phyloP scores from a whole-genome alignment of 2,888 invertebrate genomes.

The Phytoseiulus persimilis region DNA sequence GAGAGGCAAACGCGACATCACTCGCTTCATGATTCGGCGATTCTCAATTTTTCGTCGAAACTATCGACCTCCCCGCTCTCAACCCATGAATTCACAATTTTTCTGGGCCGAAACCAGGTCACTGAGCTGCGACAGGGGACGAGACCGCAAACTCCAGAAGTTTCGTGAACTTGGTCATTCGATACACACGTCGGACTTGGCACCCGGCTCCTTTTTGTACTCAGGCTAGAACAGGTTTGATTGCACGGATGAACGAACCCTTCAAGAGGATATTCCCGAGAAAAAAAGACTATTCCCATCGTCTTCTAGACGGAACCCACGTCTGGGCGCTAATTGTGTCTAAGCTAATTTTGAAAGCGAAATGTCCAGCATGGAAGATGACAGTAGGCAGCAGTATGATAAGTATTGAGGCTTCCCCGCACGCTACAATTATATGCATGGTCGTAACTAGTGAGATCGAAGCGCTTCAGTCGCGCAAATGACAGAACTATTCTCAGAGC shows the following conservation, averaged over 20 bases:
- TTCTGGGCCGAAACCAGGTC: not conserved
- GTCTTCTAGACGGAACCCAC: not conserved
- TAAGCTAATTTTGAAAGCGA: too few species aligned
- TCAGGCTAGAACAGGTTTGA: not conserved
- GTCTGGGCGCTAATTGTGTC: too few species aligned
- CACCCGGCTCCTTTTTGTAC: not conserved
- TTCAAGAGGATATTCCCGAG: not conserved
- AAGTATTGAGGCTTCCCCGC: too few species aligned
- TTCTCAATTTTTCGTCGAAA: not conserved
- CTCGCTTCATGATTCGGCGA: not conserved
- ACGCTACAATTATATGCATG: too few species aligned
- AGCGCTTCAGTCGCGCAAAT: too few species aligned
- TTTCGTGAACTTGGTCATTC: too few species aligned
- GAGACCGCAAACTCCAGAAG: too few species aligned
- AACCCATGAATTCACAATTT: not conserved
- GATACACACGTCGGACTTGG: not conserved
- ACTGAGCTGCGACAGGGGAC: too few species aligned
- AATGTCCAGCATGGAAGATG: too few species aligned
- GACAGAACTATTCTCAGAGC: too few species aligned
- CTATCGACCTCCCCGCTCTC: not conserved
- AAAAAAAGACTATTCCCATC: conserved; percentile 10
- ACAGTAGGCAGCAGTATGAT: too few species aligned
- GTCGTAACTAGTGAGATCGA: too few species aligned
- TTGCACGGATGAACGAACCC: not conserved
- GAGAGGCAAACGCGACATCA: not conserved